Conservation (phyloP, 2,888 invertebrate species). For the Eutolmus rufibarbis region DNA sequence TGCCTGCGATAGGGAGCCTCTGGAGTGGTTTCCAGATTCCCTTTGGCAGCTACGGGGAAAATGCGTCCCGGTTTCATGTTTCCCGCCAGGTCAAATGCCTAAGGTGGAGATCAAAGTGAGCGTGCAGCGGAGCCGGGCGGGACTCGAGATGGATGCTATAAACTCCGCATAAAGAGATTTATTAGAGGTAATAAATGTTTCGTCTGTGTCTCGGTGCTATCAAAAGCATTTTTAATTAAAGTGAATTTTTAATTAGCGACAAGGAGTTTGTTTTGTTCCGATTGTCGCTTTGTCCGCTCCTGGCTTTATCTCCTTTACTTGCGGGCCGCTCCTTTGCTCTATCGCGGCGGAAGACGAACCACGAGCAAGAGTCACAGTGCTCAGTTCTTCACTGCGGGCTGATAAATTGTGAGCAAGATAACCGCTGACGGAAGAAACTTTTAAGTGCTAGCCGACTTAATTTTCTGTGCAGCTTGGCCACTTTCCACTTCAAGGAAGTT, state of each 20-base stretch:
- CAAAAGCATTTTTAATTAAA: constrained; percentile 30
- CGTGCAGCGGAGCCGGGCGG: background rate
- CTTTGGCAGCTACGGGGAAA: background rate
- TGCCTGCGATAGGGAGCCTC: background rate
- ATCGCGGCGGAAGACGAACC: background rate
- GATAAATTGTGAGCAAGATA: constrained; percentile 8
- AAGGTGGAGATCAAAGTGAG: constrained; percentile 10
- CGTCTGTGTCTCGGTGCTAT: constrained; percentile 29
- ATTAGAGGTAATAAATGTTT: constrained; percentile 39
- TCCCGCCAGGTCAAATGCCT: constrained; percentile 13
- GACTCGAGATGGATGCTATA: background rate
- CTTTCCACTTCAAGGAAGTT: background rate
- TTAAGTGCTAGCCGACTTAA: background rate
- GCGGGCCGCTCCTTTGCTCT: background rate
- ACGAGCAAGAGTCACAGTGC: background rate
- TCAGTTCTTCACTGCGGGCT: background rate
- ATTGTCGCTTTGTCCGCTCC: constrained; percentile 1
- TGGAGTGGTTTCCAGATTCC: background rate
- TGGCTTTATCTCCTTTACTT: constrained; percentile 10
- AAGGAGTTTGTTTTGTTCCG: background rate
- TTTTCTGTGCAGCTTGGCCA: background rate
- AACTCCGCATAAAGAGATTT: constrained; percentile 27
- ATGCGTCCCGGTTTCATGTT: constrained; percentile 22
- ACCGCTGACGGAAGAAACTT: background rate
- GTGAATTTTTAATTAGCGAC: constrained; percentile 28